These are phyloP conservation scores for Papilio polytes DNA, from an alignment of 1,140 invertebrate species.

Conservation along the genomic window DNA sequence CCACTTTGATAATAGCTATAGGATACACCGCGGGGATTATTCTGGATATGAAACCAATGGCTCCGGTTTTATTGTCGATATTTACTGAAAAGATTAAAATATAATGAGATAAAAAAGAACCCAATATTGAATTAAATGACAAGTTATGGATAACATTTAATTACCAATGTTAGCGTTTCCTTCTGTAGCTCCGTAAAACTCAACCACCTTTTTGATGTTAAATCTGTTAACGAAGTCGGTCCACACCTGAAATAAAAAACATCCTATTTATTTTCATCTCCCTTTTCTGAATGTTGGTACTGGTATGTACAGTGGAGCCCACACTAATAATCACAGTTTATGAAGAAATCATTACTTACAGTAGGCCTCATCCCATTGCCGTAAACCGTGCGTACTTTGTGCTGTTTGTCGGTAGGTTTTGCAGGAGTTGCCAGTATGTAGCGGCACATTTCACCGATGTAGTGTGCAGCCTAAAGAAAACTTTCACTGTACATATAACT, in stretches of 20 bases:
- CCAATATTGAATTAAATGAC: neutral
- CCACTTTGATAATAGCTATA: constrained; percentile 95
- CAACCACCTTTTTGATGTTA: constrained; percentile 92
- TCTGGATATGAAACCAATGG: constrained; percentile 97
- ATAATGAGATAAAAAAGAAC: neutral
- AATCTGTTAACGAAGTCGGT: constrained; percentile 95
- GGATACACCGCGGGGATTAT: constrained; percentile 94
- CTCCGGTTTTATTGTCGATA: constrained; percentile 94
- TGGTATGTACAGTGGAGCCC: no score
- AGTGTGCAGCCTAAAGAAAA: constrained; percentile 92
- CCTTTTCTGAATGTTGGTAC: no score
- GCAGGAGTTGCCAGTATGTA: constrained; percentile 96
- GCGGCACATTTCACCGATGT: constrained; percentile 99
- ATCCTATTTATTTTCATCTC: no score
- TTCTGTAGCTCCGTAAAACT: constrained; percentile 99
- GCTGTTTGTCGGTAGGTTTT: constrained; percentile 90
- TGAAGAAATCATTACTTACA: constrained; percentile 55
- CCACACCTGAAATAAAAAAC: constrained; percentile 92
- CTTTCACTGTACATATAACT: neutral
- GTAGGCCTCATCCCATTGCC: constrained; percentile 97
- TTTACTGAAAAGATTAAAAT: constrained; percentile 89
- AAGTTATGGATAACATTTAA: constrained; percentile 40
- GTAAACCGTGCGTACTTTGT: constrained; percentile 94
- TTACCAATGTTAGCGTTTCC: constrained; percentile 97
- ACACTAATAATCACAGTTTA: neutral